Percentiles rank a stretch among this genome's conserved stretches.
These are phyloP conservation scores for Limnephilus marmoratus DNA, from an alignment of 2,888 invertebrate genomes.

Conservation along the genomic window DNA sequence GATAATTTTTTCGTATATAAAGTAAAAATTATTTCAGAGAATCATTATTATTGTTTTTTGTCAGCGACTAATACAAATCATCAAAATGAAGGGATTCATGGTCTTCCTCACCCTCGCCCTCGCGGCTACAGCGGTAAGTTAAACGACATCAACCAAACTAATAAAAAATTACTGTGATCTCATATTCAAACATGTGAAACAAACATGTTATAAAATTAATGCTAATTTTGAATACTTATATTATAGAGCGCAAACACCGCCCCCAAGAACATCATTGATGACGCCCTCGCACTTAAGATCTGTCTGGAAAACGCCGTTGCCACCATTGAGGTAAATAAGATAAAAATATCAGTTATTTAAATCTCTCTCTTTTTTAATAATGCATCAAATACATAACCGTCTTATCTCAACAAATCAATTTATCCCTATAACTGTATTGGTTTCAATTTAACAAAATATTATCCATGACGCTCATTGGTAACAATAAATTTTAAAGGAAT, in stretches of 20 bases:
- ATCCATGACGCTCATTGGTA: too few relatives aligned
- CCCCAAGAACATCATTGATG: constrained; percentile 40
- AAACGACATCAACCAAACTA: background rate
- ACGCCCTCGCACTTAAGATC: constrained; percentile 28
- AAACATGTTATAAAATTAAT: background rate
- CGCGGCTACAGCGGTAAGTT: constrained; percentile 49
- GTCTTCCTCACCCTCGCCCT: constrained; percentile 48
- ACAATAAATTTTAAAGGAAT: too few relatives aligned
- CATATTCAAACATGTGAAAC: background rate
- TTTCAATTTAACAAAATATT: background rate
- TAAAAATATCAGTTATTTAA: background rate
- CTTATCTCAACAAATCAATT: background rate
- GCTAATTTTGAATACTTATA: background rate
- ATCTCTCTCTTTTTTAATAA: too few relatives aligned
- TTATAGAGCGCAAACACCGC: constrained; percentile 12
- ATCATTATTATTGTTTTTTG: background rate
- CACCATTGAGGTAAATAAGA: constrained; percentile 31
- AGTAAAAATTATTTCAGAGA: background rate
- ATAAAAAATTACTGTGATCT: background rate
- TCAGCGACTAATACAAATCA: background rate
- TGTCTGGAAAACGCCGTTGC: constrained; percentile 38
- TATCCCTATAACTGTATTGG: background rate
- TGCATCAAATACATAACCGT: too few relatives aligned
- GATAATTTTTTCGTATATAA: constrained; percentile 12
- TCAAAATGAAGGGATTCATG: constrained; percentile 49